Evolutionary conservation across 2,888 invertebrate genomes (phyloP).

Genomic region (Tuberolachnus salignus): DNA sequence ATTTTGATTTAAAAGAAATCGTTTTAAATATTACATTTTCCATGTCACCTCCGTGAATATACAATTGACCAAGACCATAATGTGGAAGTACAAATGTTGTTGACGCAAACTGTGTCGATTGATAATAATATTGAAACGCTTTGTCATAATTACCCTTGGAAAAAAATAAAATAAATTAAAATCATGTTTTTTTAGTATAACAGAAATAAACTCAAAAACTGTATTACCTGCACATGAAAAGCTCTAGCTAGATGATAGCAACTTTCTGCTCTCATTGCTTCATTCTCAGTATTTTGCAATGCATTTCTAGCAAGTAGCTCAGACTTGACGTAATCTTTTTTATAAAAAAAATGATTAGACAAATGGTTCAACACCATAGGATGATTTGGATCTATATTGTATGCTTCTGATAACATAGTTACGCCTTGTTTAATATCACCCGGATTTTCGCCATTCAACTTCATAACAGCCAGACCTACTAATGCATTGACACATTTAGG

Average conservation of each 20-base stretch:
- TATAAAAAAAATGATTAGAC: slow-evolving; percentile 99
- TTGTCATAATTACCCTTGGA: slow-evolving; percentile 84
- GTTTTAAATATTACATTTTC: not conserved
- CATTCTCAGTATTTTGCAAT: slow-evolving; percentile 98
- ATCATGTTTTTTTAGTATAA: not conserved
- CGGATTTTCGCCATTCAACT: slow-evolving; percentile 88
- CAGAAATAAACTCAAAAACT: not conserved
- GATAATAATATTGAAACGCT: slow-evolving; percentile 91
- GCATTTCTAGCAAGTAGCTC: slow-evolving; percentile 95
- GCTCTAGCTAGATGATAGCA: slow-evolving; percentile 96
- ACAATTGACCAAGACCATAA: not conserved
- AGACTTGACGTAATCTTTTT: slow-evolving; percentile 95
- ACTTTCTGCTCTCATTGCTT: slow-evolving; percentile 97
- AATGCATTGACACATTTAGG: slow-evolving; percentile 93
- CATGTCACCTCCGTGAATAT: not conserved
- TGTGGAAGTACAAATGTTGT: not conserved
- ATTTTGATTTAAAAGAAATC: slow-evolving; percentile 5
- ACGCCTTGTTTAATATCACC: slow-evolving; percentile 93
- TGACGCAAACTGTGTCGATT: not conserved
- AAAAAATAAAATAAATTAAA: slow-evolving; percentile 55
- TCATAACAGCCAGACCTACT: slow-evolving; percentile 92
- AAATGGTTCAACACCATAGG: slow-evolving; percentile 99
- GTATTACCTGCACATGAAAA: slow-evolving; percentile 82
- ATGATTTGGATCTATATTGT: slow-evolving; percentile 94
- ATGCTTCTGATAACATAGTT: slow-evolving; percentile 93